Percentiles rank a stretch among this genome's conserved stretches.
Evolutionary conservation across 1,140 invertebrate species (phyloP).

Genomic region (Physella acuta): DNA sequence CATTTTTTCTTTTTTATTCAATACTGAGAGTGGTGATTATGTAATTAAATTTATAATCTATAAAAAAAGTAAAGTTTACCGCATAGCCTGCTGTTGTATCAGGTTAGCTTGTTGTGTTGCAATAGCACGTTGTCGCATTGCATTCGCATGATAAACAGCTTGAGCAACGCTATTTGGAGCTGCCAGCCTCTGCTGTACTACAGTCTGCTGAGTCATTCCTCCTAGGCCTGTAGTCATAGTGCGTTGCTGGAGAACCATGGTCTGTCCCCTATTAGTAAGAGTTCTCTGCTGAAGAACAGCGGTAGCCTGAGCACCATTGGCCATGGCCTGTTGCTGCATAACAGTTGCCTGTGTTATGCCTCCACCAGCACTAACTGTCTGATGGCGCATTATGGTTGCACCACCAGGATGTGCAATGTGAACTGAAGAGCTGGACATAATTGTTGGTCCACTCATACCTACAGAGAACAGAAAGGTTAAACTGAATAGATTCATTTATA

Average conservation of each 20-base stretch:
- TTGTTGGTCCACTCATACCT: slow-evolving; percentile 6
- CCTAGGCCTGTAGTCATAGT: slow-evolving; percentile 18
- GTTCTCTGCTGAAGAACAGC: slow-evolving; percentile 11
- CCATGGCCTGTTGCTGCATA: slow-evolving; percentile 12
- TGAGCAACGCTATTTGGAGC: neutral
- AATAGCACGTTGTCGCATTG: slow-evolving; percentile 7
- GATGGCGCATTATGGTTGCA: slow-evolving; percentile 19
- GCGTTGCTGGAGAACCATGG: slow-evolving; percentile 20
- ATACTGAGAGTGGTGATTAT: too few relatives aligned
- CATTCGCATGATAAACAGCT: slow-evolving; percentile 7
- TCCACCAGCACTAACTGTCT: slow-evolving; percentile 16
- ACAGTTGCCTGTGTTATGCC: slow-evolving; percentile 10
- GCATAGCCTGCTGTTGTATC: slow-evolving; percentile 8
- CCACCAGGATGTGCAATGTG: slow-evolving; percentile 17
- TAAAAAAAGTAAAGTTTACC: neutral
- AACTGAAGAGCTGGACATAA: slow-evolving; percentile 11
- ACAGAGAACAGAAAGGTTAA: too few relatives aligned
- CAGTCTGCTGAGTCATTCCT: slow-evolving; percentile 11
- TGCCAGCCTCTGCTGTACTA: slow-evolving; percentile 16
- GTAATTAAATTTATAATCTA: too few relatives aligned
- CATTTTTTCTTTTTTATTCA: too few relatives aligned
- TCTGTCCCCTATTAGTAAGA: slow-evolving; percentile 12
- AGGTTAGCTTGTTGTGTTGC: slow-evolving; percentile 1
- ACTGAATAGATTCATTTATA: too few relatives aligned
- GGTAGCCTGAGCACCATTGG: slow-evolving; percentile 19